Evolutionary conservation across 2,888 invertebrate species (phyloP), one percentile per base, ranked within the genome.

Genomic region (Graphium colonna): DNA sequence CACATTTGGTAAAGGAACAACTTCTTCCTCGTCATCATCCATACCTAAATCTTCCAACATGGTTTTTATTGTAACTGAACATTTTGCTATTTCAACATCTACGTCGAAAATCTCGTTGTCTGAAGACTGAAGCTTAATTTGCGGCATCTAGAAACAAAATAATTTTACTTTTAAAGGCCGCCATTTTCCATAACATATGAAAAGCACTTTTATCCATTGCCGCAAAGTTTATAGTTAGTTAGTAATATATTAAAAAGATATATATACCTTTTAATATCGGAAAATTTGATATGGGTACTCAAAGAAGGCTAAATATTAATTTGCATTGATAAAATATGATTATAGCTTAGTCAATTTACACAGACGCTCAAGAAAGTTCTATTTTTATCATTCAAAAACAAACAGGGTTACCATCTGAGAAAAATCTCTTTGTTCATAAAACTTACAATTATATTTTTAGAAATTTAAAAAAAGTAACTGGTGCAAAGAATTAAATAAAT

Each of bases 51-150:
- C 96, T 87, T 98, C 98, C 67, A 99, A 91, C 97, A 99, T 99
- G 2, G 98, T 99, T 87, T 98, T 98, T 64, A 99, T 98, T 0
- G 98, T 99, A 12, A 97, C 97, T 0, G 98, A 98, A 81, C 98
- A 98, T 91, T 98, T 97, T 42, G 98, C 98, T 56, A 99, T 97
- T 79, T 98, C 97, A 0, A 97, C 96, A 72, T 98, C 98, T 0
- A 98, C 98, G 63, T 97, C 96, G 77, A 99, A 99, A 17, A 96
- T 94, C 80, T 98, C 98, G 48, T 96, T 97, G 83, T 99, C 98
- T 0, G 96, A 96, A 58, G 98, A 98, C 82, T 98, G 97, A 60
- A 98, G 90, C 77, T 97, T 98, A 64, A 98, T 98, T 69, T 93
- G 96, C 33, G 97, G 97, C 98, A 98, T 98, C 93, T 94, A 69